These are phyloP conservation scores for Leucopsar rothschildi DNA, from an alignment of 2,113 vertebrate species.

Conservation along the genomic window DNA sequence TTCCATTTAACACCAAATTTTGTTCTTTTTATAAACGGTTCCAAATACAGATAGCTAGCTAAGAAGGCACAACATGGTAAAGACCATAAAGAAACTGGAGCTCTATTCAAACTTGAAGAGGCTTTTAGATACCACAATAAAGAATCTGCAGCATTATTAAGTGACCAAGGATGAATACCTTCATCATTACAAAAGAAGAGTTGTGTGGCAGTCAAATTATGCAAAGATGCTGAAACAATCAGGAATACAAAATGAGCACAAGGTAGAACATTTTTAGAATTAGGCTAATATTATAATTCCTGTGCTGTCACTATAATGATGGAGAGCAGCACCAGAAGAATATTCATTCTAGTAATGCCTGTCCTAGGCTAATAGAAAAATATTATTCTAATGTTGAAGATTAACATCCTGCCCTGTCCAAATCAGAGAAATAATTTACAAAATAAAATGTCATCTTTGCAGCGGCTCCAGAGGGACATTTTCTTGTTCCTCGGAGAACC, in stretches of 20 bases:
- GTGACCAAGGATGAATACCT: not conserved
- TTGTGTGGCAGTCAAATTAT: not conserved
- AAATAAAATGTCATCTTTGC: not conserved
- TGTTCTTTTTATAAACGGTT: not conserved
- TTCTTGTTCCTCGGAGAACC: not conserved
- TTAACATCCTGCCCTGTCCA: not conserved
- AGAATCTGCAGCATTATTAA: not conserved
- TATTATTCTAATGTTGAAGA: not conserved
- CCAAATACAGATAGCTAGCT: not conserved
- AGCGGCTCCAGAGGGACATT: not conserved
- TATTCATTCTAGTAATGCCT: not conserved
- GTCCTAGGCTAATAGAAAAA: not conserved
- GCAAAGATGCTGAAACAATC: not conserved
- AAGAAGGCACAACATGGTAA: not conserved
- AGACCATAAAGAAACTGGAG: not conserved
- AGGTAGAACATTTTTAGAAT: not conserved
- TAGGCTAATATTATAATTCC: not conserved
- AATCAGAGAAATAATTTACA: not conserved
- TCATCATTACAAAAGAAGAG: not conserved
- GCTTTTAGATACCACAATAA: not conserved
- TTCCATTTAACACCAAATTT: not conserved
- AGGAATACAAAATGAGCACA: not conserved
- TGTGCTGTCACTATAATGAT: not conserved
- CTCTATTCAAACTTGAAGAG: not conserved
- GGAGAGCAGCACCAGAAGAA: not conserved